Base-by-base conservation (phyloP, 1,140 invertebrate genomes). In the Ectropis grisescens region DNA sequence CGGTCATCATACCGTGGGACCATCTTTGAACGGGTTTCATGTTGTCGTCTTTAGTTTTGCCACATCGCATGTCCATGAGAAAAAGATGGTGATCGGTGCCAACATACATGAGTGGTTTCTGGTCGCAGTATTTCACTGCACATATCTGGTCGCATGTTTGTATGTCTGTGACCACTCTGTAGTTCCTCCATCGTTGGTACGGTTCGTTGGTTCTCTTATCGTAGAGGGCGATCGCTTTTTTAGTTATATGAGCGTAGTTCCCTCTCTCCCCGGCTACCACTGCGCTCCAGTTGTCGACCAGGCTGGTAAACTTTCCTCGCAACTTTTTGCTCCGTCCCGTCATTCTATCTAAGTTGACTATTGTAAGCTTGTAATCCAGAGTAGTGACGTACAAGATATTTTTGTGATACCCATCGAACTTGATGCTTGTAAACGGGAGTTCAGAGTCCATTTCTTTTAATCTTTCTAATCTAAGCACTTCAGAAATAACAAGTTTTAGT, bases 81-180 rank as follows among this genome's bases (percentile, higher is more conserved):
- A 78, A 72, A 0, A 76, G 22, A 45, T 81, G 62, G 28, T 81
- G 76, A 13, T 71, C 52, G 1, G 76, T 70, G 6, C 46, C 61
- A 11, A 74, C 52, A 32, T 78, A 78, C 1, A 78, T 14, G 10
- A 51, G 53, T 1, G 51, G 37, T 10, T 39, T 45, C 11, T 29
- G 47, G 29, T 59, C 52, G 8, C 55, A 59, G 11, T 65, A 56
- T 31, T 42, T 51, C 0, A 56, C 68, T 13, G 48, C 48, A 33
- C 47, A 62, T 12, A 81, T 68, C 13, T 57, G 52, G 31, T 70
- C 66, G 33, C 75, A 81, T 11, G 23, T n/a, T 7, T 50, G 24
- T n/a, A 64, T 50, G 38, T 78, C 70, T 1, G 57, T 57, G n/a
- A 72, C 41, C 31, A 51, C 37, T 32, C 47, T 41, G 1, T 70